Evolutionary conservation across 2,888 invertebrate genomes (phyloP).

Genomic region (Thyatira batis): DNA sequence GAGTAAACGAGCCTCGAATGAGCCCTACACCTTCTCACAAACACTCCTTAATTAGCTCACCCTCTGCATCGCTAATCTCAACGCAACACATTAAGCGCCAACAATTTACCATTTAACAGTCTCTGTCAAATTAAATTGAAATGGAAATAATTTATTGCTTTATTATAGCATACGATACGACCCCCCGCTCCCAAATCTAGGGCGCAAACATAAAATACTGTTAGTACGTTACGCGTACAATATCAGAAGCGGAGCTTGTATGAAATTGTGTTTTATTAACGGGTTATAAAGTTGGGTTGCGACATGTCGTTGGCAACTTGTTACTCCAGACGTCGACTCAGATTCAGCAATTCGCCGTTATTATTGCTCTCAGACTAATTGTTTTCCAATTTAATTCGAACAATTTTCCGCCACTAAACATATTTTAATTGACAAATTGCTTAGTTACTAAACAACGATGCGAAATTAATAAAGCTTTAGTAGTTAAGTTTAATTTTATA

Average conservation of each 20-base stretch:
- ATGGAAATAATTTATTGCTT: constrained; percentile 79
- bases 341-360: constrained; percentile 58
- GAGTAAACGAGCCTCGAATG: not conserved
- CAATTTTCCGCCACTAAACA: constrained; percentile 49
- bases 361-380: constrained; percentile 67
- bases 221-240: constrained; percentile 59
- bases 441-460: constrained; percentile 24
- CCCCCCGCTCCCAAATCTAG: constrained; percentile 69
- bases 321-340: constrained; percentile 61
- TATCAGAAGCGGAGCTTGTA: constrained; percentile 63
- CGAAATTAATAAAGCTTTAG: constrained; percentile 21
- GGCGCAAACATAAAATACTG: constrained; percentile 74
- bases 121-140: constrained; percentile 80
- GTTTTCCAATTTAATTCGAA: constrained; percentile 66
- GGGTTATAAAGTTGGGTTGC: constrained; percentile 74
- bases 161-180: constrained; percentile 74
- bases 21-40: not conserved
- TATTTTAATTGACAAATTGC: constrained; percentile 43
- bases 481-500: constrained; percentile 9
- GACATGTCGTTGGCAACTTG: constrained; percentile 75
- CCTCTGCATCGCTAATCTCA: constrained; percentile 49
- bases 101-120: constrained; percentile 66
- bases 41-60: constrained; percentile 11
- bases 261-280: constrained; percentile 81
- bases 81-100: constrained; percentile 59